Evolutionary conservation across 2,888 invertebrate genomes (phyloP), one percentile per base, ranked within the genome.

Genomic region (Byasa hedistus): DNA sequence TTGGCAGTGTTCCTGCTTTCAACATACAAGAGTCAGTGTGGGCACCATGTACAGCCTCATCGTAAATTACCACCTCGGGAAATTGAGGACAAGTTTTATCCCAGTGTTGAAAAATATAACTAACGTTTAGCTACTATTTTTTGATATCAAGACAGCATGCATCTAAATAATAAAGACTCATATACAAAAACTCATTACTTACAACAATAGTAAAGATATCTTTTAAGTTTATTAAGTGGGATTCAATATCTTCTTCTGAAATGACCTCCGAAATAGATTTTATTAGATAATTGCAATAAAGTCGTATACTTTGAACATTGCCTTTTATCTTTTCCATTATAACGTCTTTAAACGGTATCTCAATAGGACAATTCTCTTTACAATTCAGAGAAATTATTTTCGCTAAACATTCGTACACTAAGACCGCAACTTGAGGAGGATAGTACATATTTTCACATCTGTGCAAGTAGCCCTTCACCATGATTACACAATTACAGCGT

Each of bases 401-500:
- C 2, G 86, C 83, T 1, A 81, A 81, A 77, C 92, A 91, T 75
- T 89, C 86, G 65, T 87, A 89, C 21, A 89, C 79, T 7, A 88
- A 71, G n/a, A 81, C 86, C 1, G 85, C 87, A 1, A 89, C 84
- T 44, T 76, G 72, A 0, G 90, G 86, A 2, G 91, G 84, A 66
- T 91, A 92, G 70, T 80, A 86, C 61, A 78, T 73, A 27, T 85
- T 85, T 56, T 82, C 79, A 70, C 87, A 86, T 27, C 89, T 78
- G 27, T 82, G 80, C 57, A 91, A 74, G 69, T 88, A 91, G 61
- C 90, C 82, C 66, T 78, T 84, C 8, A 92, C 77, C 89, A 91
- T 90, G 39, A 92, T 91, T 54, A 80, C 74, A 73, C 90, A 88
- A 74, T 92, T 92, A 57, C 85, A 81, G 68, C 81, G 85, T 70